Base-by-base conservation (phyloP, 1,140 invertebrate species). In the Linepithema humile region DNA sequence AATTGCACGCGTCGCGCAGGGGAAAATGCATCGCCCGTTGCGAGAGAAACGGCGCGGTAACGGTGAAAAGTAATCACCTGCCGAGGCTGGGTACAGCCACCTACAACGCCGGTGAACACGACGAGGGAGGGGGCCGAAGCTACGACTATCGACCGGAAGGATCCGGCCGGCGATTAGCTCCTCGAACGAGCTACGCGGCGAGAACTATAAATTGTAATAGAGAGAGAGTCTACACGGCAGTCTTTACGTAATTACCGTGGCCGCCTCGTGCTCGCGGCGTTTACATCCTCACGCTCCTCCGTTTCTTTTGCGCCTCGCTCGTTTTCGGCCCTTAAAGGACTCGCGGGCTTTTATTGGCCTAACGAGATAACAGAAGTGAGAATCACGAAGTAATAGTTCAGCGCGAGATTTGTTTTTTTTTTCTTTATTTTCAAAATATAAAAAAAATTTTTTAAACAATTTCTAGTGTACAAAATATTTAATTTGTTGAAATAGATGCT, bases 201-300 rank as follows among this genome's bases (percentile, higher is more conserved):
- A 65, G 72, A 12, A 65, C 85, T 82, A 88, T 88, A 88, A 88
- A 88, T 88, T 50, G 84, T 84, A 73, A 88, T 88, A 74, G 40
- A 75, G 53, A n/a, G 10, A 32, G 32, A 29, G 17, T 62, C 26
- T 60, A 48, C 60, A 29, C 29, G 75, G 0, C 9, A 48, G 62
- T n/a, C 43, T 40, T 67, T 70, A 80, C 65, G 73, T 73, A 84
- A 84, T 85, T 85, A 85, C 67, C 62, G 74, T 38, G 32, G 17
- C 50, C 48, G 29, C 38, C 72, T 65, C 38, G 26, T 50, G n/a
- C 23, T 40, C n/a, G n/a, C 32, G 4, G 10, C 9, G 43, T 59
- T 80, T 84, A 65, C 38, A 50, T 60, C 15, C 43, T 59, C 50
- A 17, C 17, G 6, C 43, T 59, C 38, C 69, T 50, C 12, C 48